Evolutionary conservation across 2,888 invertebrate species (phyloP), one percentile per base, ranked within the genome.

Genomic region (Phrixothrix hirtus): DNA sequence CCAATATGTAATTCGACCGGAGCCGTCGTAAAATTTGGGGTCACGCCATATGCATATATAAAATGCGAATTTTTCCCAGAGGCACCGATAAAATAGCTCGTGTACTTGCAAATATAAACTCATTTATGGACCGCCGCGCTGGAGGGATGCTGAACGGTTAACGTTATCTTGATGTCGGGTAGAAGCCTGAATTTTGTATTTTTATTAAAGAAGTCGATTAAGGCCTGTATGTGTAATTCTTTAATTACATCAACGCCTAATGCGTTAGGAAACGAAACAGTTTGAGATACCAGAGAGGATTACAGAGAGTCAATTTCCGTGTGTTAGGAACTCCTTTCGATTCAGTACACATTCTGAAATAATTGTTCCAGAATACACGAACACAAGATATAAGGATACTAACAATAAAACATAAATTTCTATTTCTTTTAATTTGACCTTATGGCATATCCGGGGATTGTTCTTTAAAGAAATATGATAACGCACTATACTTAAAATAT

Each of bases 1-100:
- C 48, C 42, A 47, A 48, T 47, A 55, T 53, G 51, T 51, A 56
- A 52, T 48, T 51, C 47, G 45, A 55, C 57, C 56, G 55, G 48
- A 35, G n/a, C 39, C 36, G 39, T 48, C 57, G 41, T 57, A 59
- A 59, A 59, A 57, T 36, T 42, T 37, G 45, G 50, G 46, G 42
- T 46, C 56, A 45, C 51, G 48, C 43, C 52, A 55, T 59, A 47
- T 55, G 50, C 56, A 56, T 56, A 41, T 42, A 56, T 56, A 56
- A 58, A 58, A 56, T 42, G 52, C 53, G 52, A 51, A 58, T 58
- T 43, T 49, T 45, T 58, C 53, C 58, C 58, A 31, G 31, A 39
- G 53, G 58, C 43, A 32, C 48, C 48, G 43, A 39, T 38, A 37
- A 38, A 48, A 52, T 52, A 46, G 45, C 46, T 46, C 44, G 35